Conservation (phyloP, 2,113 vertebrate genomes). For the Campylomormyrus numenius region DNA sequence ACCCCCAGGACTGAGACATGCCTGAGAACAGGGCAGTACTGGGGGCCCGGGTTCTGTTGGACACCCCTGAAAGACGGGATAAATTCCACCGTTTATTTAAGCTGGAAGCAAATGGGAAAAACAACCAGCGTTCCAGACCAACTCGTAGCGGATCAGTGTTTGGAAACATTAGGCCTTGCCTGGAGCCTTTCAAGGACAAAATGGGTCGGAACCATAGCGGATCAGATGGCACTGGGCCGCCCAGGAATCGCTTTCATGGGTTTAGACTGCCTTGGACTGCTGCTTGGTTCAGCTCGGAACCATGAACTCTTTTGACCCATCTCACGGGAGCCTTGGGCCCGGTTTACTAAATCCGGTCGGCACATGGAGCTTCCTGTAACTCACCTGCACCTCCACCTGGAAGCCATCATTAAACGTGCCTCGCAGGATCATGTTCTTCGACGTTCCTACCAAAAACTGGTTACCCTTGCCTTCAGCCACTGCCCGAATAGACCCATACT, state of each 20-base stretch:
- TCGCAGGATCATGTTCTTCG: constrained; percentile 87
- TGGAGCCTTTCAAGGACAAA: not conserved
- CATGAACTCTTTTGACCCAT: not conserved
- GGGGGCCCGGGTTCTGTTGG: not conserved
- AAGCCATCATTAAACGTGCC: constrained; percentile 93
- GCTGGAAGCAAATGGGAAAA: not conserved
- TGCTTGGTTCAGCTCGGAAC: not conserved
- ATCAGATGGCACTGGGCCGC: not conserved
- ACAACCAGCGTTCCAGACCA: not conserved
- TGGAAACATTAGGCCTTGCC: not conserved
- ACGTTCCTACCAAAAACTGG: constrained; percentile 89
- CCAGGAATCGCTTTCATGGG: not conserved
- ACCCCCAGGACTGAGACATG: not conserved
- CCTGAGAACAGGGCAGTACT: not conserved
- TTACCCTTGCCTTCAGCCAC: constrained; percentile 89
- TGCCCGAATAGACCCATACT: constrained; percentile 88
- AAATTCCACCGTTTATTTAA: constrained; percentile 17
- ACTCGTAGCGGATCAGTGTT: not conserved
- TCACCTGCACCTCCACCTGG: constrained; percentile 88
- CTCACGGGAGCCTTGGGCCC: not conserved
- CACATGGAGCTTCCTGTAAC: not conserved
- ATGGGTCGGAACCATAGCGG: not conserved
- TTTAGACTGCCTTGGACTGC: not conserved
- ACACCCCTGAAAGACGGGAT: not conserved
- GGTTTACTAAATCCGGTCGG: not conserved